Evolutionary conservation across 2,797 vertebrate genomes (phyloP).

Genomic region (Allobates femoralis): DNA sequence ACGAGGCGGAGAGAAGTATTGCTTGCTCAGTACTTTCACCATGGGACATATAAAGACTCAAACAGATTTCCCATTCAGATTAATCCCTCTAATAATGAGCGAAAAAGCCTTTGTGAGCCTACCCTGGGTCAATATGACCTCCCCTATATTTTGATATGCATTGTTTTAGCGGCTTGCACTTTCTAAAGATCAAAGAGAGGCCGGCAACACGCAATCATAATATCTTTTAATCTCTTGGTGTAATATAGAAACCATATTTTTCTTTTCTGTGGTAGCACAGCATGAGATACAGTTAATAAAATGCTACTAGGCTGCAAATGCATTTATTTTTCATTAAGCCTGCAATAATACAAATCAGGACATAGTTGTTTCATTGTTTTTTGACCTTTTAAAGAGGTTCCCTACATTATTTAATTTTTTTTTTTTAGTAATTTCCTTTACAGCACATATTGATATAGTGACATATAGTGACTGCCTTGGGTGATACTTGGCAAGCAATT

Average conservation of each 20-base stretch:
- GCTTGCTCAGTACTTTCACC: constrained; percentile 22
- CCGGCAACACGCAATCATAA: not conserved
- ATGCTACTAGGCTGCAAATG: constrained; percentile 19
- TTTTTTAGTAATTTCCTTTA: not conserved
- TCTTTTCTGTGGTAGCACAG: not conserved
- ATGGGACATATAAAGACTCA: constrained; percentile 31
- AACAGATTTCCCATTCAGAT: constrained; percentile 24
- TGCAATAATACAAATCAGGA: not conserved
- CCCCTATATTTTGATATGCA: constrained; percentile 5
- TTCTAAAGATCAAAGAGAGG: constrained; percentile 26
- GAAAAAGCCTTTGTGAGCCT: constrained; percentile 36
- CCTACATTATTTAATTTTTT: not conserved
- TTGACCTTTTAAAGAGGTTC: not conserved
- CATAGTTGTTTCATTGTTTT: not conserved
- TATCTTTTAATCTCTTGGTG: constrained; percentile 30
- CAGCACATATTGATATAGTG: not conserved
- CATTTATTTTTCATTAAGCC: constrained; percentile 5
- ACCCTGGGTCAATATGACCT: constrained; percentile 46
- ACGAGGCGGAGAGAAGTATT: not conserved
- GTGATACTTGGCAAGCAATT: no score
- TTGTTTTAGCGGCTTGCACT: constrained; percentile 26
- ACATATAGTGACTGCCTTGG: not conserved
- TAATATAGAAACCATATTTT: constrained; percentile 1
- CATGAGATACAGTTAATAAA: constrained; percentile 14
- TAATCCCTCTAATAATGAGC: constrained; percentile 25